Percentiles rank a stretch among this genome's conserved stretches.
Conservation (phyloP, 2,888 invertebrate species). For the Ashinkailepas kermadecensis region DNA sequence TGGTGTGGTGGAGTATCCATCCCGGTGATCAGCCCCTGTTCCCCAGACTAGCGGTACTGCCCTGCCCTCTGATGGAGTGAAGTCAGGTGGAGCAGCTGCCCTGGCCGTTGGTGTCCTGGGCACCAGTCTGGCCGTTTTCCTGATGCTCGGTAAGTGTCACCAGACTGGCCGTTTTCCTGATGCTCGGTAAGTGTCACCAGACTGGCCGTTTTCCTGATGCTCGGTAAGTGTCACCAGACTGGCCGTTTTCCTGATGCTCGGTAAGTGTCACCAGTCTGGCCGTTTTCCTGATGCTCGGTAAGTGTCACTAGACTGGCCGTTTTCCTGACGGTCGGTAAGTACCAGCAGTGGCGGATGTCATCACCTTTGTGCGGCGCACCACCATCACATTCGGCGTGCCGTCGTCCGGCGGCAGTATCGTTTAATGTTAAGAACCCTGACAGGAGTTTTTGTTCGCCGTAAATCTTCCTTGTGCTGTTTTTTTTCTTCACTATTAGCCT, state of each 20-base stretch:
- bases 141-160: not conserved
- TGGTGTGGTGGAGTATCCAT: not conserved
- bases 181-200: not conserved
- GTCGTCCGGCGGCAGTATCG: too few relatives aligned
- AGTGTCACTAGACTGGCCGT: not conserved
- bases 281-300: too few relatives aligned
- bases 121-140: constrained; percentile 9
- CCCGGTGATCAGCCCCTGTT: not conserved
- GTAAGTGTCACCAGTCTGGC: not conserved
- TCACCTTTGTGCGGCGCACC: too few relatives aligned
- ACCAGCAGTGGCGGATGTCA: too few relatives aligned
- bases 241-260: not conserved
- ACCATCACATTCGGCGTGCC: too few relatives aligned
- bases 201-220: too few relatives aligned
- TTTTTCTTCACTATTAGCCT: too few relatives aligned
- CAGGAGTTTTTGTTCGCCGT: too few relatives aligned
- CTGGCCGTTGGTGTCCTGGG: not conserved
- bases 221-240: not conserved
- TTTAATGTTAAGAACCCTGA: too few relatives aligned
- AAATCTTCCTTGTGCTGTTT: too few relatives aligned
- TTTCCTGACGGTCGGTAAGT: not conserved
- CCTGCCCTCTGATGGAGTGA: not conserved
- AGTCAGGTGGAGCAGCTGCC: not conserved
- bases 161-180: not conserved
- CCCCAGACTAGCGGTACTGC: not conserved